Conservation (phyloP, 2,113 vertebrate species). For the Excalfactoria chinensis region DNA sequence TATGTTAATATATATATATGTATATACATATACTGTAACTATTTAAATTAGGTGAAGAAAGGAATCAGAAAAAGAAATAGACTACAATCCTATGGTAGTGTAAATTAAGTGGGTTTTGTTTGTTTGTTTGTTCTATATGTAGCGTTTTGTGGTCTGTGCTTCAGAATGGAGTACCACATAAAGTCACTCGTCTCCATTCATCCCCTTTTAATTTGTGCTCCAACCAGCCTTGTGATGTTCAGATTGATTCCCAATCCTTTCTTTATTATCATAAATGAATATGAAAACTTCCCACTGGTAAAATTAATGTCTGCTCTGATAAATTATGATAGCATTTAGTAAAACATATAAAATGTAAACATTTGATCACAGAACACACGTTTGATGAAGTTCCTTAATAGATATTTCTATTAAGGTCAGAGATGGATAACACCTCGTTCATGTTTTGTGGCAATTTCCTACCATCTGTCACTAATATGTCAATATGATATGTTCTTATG, state of each 20-base stretch:
- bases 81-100: not conserved
- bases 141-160: not conserved
- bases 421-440: not conserved
- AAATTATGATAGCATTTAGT: not conserved
- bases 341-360: not conserved
- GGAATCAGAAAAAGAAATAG: not conserved
- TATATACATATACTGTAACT: not conserved
- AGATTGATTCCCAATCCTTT: not conserved
- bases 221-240: not conserved
- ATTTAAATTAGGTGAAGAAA: not conserved
- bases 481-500: accelerated
- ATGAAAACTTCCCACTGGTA: not conserved
- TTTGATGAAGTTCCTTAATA: not conserved
- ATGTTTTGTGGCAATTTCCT: not conserved
- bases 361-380: not conserved
- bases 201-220: not conserved
- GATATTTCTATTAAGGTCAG: not conserved
- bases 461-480: not conserved
- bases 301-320: not conserved
- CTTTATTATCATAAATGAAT: not conserved
- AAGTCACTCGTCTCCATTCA: not conserved
- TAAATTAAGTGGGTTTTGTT: not conserved
- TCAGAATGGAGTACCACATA: not conserved
- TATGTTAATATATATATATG: too few species aligned
- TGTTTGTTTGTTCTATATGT: not conserved